A percentile compares a stretch with the other conserved stretches of the same genome.
Conservation (phyloP, 2,113 vertebrate species). For the Ceratotherium simum region DNA sequence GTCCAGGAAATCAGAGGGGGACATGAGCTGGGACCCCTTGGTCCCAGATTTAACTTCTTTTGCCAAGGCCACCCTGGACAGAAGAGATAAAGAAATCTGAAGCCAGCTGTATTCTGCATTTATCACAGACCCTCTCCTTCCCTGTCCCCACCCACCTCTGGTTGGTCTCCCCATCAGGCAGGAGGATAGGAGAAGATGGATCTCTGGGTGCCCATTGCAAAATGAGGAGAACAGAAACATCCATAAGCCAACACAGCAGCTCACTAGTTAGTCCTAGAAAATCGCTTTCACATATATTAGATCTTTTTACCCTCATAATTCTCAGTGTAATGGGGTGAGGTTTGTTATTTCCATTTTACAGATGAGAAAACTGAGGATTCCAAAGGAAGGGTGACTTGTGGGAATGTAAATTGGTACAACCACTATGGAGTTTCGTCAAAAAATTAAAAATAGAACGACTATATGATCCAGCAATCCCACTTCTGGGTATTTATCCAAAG, state of each 20-base stretch:
- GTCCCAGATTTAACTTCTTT: slow-evolving; percentile 91
- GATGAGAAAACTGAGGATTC: slow-evolving; percentile 38
- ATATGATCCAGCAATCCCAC: background rate
- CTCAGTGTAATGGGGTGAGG: background rate
- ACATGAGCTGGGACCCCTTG: slow-evolving; percentile 89
- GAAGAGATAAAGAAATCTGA: slow-evolving; percentile 63
- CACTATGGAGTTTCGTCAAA: background rate
- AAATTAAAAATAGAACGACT: background rate
- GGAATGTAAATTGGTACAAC: background rate
- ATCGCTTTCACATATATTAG: background rate
- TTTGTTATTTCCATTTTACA: slow-evolving; percentile 19
- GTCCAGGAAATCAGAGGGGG: slow-evolving; percentile 97
- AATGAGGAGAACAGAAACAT: slow-evolving; percentile 27
- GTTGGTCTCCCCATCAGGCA: background rate
- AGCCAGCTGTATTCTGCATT: background rate
- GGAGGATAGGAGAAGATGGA: background rate
- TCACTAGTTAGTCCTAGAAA: background rate
- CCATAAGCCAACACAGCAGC: background rate
- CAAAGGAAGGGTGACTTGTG: background rate
- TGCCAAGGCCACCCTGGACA: slow-evolving; percentile 91
- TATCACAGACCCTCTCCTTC: background rate
- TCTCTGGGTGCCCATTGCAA: slow-evolving; percentile 33
- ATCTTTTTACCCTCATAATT: slow-evolving; percentile 2
- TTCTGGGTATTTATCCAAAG: background rate
- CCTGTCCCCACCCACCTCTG: background rate